phyloP scores from a whole-genome alignment of 2,113 vertebrate genomes.

The Stegostoma tigrinum region DNA sequence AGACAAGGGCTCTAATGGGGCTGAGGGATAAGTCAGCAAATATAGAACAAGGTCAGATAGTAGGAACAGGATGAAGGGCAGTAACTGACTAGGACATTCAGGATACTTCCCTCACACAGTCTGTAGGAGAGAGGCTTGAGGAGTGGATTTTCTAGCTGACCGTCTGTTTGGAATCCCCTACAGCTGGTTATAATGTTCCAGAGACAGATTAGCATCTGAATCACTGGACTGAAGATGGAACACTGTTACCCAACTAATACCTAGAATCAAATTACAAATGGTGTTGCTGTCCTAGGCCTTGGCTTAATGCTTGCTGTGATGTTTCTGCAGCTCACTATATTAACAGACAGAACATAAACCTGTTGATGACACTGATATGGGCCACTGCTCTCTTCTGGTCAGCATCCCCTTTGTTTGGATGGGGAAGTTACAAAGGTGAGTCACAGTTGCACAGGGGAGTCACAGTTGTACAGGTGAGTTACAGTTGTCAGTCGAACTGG shows the following conservation, averaged over 20 bases:
- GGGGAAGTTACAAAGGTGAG: constrained; percentile 82
- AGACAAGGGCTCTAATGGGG: neutral
- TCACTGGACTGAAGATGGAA: neutral
- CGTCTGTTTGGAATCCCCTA: neutral
- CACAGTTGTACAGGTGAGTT: too few relatives aligned
- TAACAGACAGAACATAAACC: constrained; percentile 59
- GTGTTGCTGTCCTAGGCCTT: neutral
- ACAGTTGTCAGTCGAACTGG: too few relatives aligned
- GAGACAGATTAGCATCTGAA: neutral
- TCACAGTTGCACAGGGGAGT: too few relatives aligned
- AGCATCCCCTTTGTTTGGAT: constrained; percentile 70
- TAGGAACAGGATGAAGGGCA: neutral
- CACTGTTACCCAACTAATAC: neutral
- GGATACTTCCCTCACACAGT: neutral
- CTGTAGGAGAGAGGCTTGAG: neutral
- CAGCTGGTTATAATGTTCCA: neutral
- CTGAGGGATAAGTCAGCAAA: neutral
- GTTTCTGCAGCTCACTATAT: constrained; percentile 63
- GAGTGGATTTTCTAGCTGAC: neutral
- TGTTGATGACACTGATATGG: constrained; percentile 71
- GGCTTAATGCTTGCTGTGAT: neutral
- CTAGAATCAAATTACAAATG: too few relatives aligned
- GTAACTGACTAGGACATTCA: neutral
- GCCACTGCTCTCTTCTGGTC: constrained; percentile 75
- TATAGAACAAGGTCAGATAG: neutral